Base-by-base conservation (phyloP, 2,113 vertebrate species). In the Taurulus bubalis region DNA sequence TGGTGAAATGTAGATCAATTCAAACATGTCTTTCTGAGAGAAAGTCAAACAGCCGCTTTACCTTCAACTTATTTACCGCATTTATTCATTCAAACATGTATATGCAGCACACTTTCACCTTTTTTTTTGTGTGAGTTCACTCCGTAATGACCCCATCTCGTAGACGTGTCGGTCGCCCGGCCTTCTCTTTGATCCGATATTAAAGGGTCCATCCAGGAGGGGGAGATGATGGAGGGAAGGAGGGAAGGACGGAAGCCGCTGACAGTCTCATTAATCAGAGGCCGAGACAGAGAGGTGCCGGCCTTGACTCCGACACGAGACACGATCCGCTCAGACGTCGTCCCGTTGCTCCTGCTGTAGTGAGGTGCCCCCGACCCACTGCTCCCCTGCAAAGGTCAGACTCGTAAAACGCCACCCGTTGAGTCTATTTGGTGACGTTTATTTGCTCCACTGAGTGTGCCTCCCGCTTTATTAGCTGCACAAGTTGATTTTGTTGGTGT, bases 201-300 rank as follows among this genome's bases (percentile, higher is more conserved):
- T 84, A 87, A 82, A 82, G 66, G 66, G 55, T n/a, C 36, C 68
- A 12, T 64, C 63, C 77, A 66, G 84, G 66, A 51, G 76, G 69
- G 64, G 64, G 51, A 51, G 58, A 83, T 89, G 58, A 83, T 89
- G 78, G 85, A 91, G 82, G 68, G 86, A 84, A 87, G 80, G 85
- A 91, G 80, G 60, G 86, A 70, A 73, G 78, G 30, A 75, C 75
- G 77, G 65, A 66, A 24, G 75, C 85, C 15, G 62, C 77, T 82
- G 89, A 86, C 91, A 85, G 60, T 24, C 47, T 79, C 77, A 77
- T 93, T 85, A 90, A 88, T 90, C 88, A 85, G 26, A 62, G 6
- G 9, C 64, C 36, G 22, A 79, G 80, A 86, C 73, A 4, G 77
- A 75, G 62, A 66, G 75, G 49, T 69, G 79, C 16, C 60, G 84